These are phyloP conservation scores for Rhizoglyphus robini DNA, from an alignment of 1,140 invertebrate species.

Conservation along the genomic window DNA sequence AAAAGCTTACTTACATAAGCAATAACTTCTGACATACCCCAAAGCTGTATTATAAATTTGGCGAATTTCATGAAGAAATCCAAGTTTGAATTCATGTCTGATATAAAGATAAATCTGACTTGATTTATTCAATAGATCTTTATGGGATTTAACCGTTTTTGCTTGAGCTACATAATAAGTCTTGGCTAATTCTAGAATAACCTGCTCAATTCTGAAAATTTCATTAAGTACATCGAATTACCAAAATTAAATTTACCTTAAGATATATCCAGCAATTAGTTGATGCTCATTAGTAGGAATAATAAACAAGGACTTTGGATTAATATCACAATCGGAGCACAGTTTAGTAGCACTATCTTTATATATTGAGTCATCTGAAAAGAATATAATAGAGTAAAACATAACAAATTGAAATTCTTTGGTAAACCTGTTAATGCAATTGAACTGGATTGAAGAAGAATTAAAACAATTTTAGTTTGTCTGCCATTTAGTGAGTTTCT, in stretches of 20 bases:
- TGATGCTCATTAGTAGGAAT: conserved; percentile 58
- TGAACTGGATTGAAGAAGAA: conserved; percentile 60
- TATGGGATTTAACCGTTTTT: conserved; percentile 68
- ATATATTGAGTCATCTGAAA: conserved; percentile 63
- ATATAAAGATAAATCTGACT: conserved; percentile 83
- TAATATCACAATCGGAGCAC: conserved; percentile 76
- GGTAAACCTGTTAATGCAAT: not conserved
- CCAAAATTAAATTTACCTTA: too few species aligned
- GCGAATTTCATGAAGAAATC: conserved; percentile 84
- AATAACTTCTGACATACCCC: conserved; percentile 51
- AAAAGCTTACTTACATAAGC: not conserved
- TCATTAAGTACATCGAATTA: too few species aligned
- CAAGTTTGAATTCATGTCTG: conserved; percentile 91
- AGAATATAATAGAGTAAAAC: not conserved
- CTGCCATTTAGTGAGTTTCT: conserved; percentile 63
- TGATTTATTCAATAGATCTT: conserved; percentile 79
- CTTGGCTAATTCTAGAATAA: conserved; percentile 80
- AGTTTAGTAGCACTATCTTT: conserved; percentile 73
- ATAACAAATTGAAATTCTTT: not conserved
- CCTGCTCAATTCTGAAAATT: conserved; percentile 59
- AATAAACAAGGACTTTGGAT: conserved; percentile 79
- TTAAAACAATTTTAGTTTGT: conserved; percentile 68
- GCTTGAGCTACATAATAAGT: conserved; percentile 80
- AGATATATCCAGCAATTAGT: too few species aligned
- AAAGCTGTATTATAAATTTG: conserved; percentile 74